A percentile compares a stretch with the other conserved stretches of the same genome.
Conservation (phyloP, 1,140 invertebrate species). For the Drosophila rhopaloa region DNA sequence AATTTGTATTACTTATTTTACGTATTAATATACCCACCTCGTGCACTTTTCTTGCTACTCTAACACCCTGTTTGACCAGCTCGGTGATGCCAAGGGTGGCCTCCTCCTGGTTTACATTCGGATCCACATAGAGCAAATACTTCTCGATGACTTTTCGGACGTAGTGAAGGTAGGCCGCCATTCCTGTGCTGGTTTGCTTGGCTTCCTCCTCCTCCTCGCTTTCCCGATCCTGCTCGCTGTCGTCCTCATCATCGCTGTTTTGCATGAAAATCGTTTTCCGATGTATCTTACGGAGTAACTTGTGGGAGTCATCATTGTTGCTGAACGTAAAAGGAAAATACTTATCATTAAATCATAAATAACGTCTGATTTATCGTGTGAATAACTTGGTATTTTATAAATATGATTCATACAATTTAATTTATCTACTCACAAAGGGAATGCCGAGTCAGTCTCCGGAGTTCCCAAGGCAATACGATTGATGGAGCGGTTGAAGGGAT, state of each 20-base stretch:
- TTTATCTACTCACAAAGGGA: conserved; percentile 87
- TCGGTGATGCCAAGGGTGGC: conserved; percentile 84
- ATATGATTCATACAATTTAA: neutral
- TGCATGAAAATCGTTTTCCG: conserved; percentile 64
- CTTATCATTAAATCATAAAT: too few relatives aligned
- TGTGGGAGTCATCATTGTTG: conserved; percentile 81
- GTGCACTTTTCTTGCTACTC: conserved; percentile 85
- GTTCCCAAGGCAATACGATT: conserved; percentile 88
- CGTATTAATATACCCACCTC: conserved; percentile 79
- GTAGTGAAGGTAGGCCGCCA: conserved; percentile 82
- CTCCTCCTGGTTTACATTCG: conserved; percentile 75
- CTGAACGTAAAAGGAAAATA: conserved; percentile 12
- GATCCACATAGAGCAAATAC: conserved; percentile 84
- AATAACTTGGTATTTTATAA: neutral
- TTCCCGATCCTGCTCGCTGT: conserved; percentile 65
- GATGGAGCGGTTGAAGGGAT: conserved; percentile 88
- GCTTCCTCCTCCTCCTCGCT: conserved; percentile 70
- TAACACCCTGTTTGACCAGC: conserved; percentile 85
- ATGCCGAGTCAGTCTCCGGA: conserved; percentile 87
- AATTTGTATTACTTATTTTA: neutral
- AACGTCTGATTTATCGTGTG: too few relatives aligned
- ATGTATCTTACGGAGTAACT: conserved; percentile 72
- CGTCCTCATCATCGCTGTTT: conserved; percentile 62
- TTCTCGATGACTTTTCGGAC: conserved; percentile 85
- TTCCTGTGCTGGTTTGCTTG: conserved; percentile 58